These are phyloP conservation scores for Portunus trituberculatus DNA, from an alignment of 1,140 invertebrate genomes.

Conservation along the genomic window DNA sequence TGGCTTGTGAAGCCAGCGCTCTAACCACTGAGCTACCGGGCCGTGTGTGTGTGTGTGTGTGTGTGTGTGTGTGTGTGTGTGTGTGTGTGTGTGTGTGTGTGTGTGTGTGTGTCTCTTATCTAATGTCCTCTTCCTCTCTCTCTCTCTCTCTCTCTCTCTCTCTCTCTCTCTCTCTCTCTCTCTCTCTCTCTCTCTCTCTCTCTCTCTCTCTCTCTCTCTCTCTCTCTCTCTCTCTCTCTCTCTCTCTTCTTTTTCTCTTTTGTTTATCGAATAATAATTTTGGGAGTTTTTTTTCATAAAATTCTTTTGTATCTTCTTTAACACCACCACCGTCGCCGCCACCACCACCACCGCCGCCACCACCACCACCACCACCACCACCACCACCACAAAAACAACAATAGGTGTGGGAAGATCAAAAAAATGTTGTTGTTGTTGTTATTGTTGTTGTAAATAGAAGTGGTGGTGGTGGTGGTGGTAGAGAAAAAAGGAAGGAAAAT, in stretches of 20 bases:
- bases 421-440: too few species aligned
- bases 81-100: not conserved
- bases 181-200: conserved; percentile 29
- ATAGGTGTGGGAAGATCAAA: too few species aligned
- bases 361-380: too few species aligned
- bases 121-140: not conserved
- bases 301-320: not conserved
- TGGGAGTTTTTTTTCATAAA: not conserved
- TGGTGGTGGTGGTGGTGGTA: too few species aligned
- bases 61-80: not conserved
- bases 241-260: not conserved
- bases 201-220: not conserved
- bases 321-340: not conserved
- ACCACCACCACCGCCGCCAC: too few species aligned
- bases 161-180: conserved; percentile 29
- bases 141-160: not conserved
- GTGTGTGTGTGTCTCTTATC: not conserved
- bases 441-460: too few species aligned
- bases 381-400: too few species aligned
- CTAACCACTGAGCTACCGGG: too few species aligned
- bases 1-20: too few species aligned
- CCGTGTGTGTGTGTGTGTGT: not conserved
- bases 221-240: not conserved
- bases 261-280: not conserved
- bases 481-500: too few species aligned